Percentiles rank a stretch among this genome's conserved stretches.
Evolutionary conservation across 1,140 invertebrate genomes (phyloP).

Genomic region (Luehdorfia chinensis): DNA sequence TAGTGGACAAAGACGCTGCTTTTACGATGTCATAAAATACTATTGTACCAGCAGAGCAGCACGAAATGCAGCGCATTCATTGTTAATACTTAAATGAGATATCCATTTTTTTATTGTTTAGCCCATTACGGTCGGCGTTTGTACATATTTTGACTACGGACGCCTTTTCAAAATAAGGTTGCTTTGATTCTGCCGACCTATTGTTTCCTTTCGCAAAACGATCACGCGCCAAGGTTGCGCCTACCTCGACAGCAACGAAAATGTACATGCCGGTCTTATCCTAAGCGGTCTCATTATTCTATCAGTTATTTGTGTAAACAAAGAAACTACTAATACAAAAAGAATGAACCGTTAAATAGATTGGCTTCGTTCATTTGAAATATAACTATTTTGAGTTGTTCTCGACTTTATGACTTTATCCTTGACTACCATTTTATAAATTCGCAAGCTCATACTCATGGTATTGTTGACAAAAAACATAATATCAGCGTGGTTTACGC

Average conservation of each 20-base stretch:
- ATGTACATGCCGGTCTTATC: background rate
- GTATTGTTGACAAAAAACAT: too few relatives aligned
- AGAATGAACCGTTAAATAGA: slow-evolving; percentile 4
- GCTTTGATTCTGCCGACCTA: slow-evolving; percentile 52
- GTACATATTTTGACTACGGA: slow-evolving; percentile 72
- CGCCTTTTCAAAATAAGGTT: slow-evolving; percentile 33
- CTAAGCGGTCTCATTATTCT: background rate
- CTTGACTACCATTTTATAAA: too few relatives aligned
- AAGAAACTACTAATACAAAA: slow-evolving; percentile 3
- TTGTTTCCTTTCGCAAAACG: slow-evolving; percentile 50
- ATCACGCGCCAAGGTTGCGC: slow-evolving; percentile 44
- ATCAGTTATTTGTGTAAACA: background rate
- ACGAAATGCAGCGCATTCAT: slow-evolving; percentile 57
- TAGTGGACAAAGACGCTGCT: slow-evolving; percentile 55
- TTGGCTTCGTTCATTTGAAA: background rate
- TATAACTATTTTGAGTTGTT: too few relatives aligned
- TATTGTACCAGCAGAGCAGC: slow-evolving; percentile 52
- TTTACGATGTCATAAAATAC: slow-evolving; percentile 66
- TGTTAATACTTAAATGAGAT: slow-evolving; percentile 72
- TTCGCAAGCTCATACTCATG: too few relatives aligned
- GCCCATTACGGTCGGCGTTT: slow-evolving; percentile 61
- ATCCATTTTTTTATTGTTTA: slow-evolving; percentile 71
- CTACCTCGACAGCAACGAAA: slow-evolving; percentile 10
- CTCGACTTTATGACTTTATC: too few relatives aligned
- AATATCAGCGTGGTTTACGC: too few relatives aligned